Percentiles rank a stretch among this genome's conserved stretches.
phyloP scores from a whole-genome alignment of 2,797 vertebrate genomes.

The Ctenopoma kingsleyae region DNA sequence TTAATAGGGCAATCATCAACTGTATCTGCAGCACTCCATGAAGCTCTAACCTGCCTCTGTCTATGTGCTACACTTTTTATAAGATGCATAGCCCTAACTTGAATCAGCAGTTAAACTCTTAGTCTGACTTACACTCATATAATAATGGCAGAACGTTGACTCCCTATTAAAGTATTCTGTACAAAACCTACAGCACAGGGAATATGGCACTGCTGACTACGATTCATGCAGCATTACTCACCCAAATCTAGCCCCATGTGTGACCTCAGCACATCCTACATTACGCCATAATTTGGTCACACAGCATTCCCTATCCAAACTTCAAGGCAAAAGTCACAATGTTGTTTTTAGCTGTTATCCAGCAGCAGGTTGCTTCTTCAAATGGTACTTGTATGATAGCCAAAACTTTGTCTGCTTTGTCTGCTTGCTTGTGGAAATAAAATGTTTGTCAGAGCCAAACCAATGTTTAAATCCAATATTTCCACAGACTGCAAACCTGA shows the following conservation, averaged over 20 bases:
- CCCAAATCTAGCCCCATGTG: slow-evolving; percentile 17
- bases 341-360: neutral
- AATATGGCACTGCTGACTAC: slow-evolving; percentile 23
- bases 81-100: neutral
- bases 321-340: fast-evolving
- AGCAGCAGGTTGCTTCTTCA: neutral
- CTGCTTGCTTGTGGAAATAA: neutral
- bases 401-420: neutral
- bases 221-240: slow-evolving; percentile 31
- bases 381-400: neutral
- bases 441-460: neutral
- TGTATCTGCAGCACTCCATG: slow-evolving; percentile 29
- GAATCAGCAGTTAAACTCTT: slow-evolving; percentile 3
- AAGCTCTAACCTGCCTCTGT: slow-evolving; percentile 31
- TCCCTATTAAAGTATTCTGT: slow-evolving; percentile 23
- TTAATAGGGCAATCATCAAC: slow-evolving; percentile 70
- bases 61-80: slow-evolving; percentile 13
- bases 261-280: slow-evolving; percentile 25
- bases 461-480: slow-evolving; percentile 10
- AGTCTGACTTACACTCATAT: slow-evolving; percentile 5
- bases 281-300: slow-evolving; percentile 9
- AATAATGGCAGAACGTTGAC: slow-evolving; percentile 15
- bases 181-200: slow-evolving; percentile 12
- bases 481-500: neutral
- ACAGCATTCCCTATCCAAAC: neutral